Evolutionary conservation across 2,888 invertebrate species (phyloP).

Genomic region (Nipponacmea schrenckii): DNA sequence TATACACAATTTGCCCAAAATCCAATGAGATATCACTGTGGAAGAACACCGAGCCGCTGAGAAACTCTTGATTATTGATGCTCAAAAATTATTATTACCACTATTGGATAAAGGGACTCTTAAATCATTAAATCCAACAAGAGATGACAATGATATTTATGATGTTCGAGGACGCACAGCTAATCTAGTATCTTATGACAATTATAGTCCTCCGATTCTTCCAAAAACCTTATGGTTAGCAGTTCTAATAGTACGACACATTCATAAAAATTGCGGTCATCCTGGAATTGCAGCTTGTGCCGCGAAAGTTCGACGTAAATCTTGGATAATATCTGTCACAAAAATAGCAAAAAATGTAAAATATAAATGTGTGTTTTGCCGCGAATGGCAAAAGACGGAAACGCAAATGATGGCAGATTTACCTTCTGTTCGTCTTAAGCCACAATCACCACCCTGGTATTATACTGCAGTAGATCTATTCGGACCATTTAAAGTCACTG

Average conservation of each 20-base stretch:
- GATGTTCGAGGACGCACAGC: background rate
- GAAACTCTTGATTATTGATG: background rate
- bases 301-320: background rate
- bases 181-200: background rate
- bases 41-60: background rate
- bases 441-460: background rate
- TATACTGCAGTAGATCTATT: conserved; percentile 1
- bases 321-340: background rate
- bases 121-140: background rate
- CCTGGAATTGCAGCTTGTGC: background rate
- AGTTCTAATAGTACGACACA: background rate
- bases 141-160: background rate
- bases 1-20: background rate
- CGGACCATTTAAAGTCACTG: background rate
- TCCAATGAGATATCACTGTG: background rate
- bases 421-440: background rate
- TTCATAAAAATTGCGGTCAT: background rate
- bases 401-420: background rate
- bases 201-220: background rate
- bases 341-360: background rate
- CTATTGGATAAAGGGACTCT: background rate
- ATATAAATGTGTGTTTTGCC: background rate
- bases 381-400: background rate
- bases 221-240: background rate
- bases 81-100: background rate